Conservation (phyloP, 2,113 vertebrate genomes). For the Spermophilus dauricus region DNA sequence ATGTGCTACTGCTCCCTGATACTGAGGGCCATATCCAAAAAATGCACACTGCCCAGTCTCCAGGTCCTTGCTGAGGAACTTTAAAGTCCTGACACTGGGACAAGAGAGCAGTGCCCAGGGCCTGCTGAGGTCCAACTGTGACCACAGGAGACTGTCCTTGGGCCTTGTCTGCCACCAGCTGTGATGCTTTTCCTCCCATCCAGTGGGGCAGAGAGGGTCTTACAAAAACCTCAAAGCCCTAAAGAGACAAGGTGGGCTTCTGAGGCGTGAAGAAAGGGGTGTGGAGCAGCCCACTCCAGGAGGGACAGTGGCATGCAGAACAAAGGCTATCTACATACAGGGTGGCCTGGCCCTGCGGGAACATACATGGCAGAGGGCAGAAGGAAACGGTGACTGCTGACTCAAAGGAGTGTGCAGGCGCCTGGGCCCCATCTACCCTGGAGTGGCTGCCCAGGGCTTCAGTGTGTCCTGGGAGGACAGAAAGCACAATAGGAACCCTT, state of each 20-base stretch:
- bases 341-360: too few relatives aligned
- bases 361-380: neutral
- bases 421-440: neutral
- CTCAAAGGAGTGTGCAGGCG: accelerated
- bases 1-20: neutral
- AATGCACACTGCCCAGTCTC: neutral
- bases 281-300: neutral
- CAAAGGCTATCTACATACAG: neutral
- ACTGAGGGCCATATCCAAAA: neutral
- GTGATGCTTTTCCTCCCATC: neutral
- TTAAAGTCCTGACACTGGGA: accelerated
- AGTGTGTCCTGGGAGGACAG: neutral
- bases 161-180: neutral
- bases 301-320: neutral
- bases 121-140: accelerated
- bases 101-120: accelerated
- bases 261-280: accelerated
- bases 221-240: neutral
- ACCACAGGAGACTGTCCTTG: neutral
- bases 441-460: neutral
- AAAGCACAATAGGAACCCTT: neutral
- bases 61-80: accelerated
- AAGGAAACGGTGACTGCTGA: accelerated
- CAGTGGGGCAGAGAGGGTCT: accelerated
- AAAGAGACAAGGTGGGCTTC: neutral